Evolutionary conservation across 2,797 vertebrate species (phyloP), one percentile per base, ranked within the genome.

Genomic region (Gallinago solitaria): DNA sequence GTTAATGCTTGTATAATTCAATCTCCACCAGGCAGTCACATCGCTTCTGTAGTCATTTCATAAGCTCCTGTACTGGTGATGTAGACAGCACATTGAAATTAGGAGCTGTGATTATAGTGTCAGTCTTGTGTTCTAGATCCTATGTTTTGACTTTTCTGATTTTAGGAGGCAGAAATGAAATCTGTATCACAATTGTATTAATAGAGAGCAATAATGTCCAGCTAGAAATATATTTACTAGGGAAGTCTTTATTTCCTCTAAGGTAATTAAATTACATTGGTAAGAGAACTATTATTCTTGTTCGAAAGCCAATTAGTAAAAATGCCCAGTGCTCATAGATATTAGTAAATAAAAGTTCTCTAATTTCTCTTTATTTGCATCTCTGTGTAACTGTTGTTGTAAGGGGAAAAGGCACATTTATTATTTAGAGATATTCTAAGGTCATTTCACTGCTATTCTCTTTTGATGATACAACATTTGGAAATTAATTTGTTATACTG

Each of bases 1-100:
- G 92, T 96, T 88, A 93, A 68, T 96, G 94, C 83, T 81, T 92
- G 83, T 79, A 50, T 39, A 94, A 80, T 71, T 93, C 63, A 43
- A 0, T 95, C 64, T 96, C 79, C 61, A 93, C 71, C 75, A 95
- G 61, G 91, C 92, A 95, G 89, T 96, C 71, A 51, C 78, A 53
- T 95, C 33, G 27, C 33, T 94, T 68, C 67, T 92, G 83, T 87
- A 65, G 25, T 83, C 24, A 24, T 96, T 95, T 78, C 3, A 8
- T 68, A 80, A 94, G 41, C 32, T 71, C 33, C 87, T 88, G 57
- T 83, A 54, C 60, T 65, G 51, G 37, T 69, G 65, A 51, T 89
- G 59, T 68, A 96, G 89, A 89, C 65, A 94, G 53, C 51, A 71
- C 25, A 51, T 6, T 80, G 60, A 93, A 93, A 86, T 95, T 79